A percentile compares a stretch with the other conserved stretches of the same genome.
phyloP scores from a whole-genome alignment of 2,113 vertebrate genomes.

The Anolis carolinensis region DNA sequence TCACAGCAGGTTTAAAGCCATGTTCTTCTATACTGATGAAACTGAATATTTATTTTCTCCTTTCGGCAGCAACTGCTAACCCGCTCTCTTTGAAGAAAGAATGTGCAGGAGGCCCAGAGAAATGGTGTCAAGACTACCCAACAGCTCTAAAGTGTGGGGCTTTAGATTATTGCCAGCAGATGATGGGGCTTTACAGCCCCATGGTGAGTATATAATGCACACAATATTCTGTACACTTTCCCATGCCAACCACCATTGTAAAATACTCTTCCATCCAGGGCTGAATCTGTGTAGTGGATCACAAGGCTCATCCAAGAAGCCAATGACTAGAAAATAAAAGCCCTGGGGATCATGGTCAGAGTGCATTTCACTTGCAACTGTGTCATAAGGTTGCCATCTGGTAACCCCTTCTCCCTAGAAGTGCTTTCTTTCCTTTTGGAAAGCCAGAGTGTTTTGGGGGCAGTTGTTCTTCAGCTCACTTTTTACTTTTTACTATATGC shows the following conservation, averaged over 20 bases:
- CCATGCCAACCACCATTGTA: neutral
- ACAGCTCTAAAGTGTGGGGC: slow-evolving; percentile 85
- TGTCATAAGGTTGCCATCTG: neutral
- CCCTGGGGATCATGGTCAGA: neutral
- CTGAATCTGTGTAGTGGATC: neutral
- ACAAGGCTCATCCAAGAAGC: neutral
- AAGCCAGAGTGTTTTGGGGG: neutral
- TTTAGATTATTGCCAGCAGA: slow-evolving; percentile 84
- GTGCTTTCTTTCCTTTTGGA: neutral
- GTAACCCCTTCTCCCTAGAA: neutral
- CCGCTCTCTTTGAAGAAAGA: slow-evolving; percentile 82
- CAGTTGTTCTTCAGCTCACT: too few relatives aligned
- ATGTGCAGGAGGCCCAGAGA: slow-evolving; percentile 81
- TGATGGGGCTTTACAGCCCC: slow-evolving; percentile 81
- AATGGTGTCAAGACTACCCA: slow-evolving; percentile 88
- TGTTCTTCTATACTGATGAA: neutral
- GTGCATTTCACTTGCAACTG: neutral
- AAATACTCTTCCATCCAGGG: neutral
- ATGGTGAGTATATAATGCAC: slow-evolving; percentile 76
- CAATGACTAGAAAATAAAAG: neutral
- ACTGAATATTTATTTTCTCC: neutral
- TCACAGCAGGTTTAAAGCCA: neutral
- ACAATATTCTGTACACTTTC: neutral
- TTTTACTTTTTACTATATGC: neutral
- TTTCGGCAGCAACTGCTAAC: slow-evolving; percentile 74